Percentiles rank a stretch among this genome's conserved stretches.
Evolutionary conservation across 2,888 invertebrate genomes (phyloP).

Genomic region (Drosophila atripex): DNA sequence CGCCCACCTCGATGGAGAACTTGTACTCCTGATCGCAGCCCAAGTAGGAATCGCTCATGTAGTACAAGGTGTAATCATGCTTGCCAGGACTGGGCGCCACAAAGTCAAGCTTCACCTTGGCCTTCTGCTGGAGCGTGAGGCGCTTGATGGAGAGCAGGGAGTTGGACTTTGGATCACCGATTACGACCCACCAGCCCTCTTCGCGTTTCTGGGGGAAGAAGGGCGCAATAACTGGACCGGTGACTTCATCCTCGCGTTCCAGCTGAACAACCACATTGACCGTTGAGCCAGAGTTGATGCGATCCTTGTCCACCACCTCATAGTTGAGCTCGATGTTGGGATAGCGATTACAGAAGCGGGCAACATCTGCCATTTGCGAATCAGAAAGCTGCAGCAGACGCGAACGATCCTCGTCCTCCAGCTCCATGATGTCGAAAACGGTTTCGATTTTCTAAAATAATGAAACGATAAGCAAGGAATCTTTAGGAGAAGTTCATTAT

Average conservation of each 20-base stretch:
- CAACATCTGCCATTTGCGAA: slow-evolving; percentile 98
- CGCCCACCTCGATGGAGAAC: slow-evolving; percentile 93
- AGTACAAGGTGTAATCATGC: slow-evolving; percentile 97
- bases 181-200: slow-evolving; percentile 99
- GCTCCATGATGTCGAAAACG: slow-evolving; percentile 91
- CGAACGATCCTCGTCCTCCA: slow-evolving; percentile 93
- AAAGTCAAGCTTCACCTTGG: slow-evolving; percentile 90
- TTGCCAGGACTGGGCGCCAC: slow-evolving; percentile 95
- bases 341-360: slow-evolving; percentile 98
- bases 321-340: slow-evolving; percentile 98
- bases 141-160: slow-evolving; percentile 98
- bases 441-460: slow-evolving; percentile 86
- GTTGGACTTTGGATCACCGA: slow-evolving; percentile 97
- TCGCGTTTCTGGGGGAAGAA: slow-evolving; percentile 98
- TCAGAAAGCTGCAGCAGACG: slow-evolving; percentile 92
- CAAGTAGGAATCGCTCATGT: slow-evolving; percentile 99
- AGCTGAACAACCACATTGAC: slow-evolving; percentile 95
- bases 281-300: slow-evolving; percentile 91
- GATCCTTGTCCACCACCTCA: slow-evolving; percentile 93
- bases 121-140: slow-evolving; percentile 96
- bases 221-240: slow-evolving; percentile 98
- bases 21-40: slow-evolving; percentile 99
- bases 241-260: slow-evolving; percentile 98
- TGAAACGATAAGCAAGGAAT: not conserved
- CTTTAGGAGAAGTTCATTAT: not conserved